Percentiles rank a stretch among this genome's conserved stretches.
phyloP scores from a whole-genome alignment of 2,113 vertebrate species.

The Delphinus delphis region DNA sequence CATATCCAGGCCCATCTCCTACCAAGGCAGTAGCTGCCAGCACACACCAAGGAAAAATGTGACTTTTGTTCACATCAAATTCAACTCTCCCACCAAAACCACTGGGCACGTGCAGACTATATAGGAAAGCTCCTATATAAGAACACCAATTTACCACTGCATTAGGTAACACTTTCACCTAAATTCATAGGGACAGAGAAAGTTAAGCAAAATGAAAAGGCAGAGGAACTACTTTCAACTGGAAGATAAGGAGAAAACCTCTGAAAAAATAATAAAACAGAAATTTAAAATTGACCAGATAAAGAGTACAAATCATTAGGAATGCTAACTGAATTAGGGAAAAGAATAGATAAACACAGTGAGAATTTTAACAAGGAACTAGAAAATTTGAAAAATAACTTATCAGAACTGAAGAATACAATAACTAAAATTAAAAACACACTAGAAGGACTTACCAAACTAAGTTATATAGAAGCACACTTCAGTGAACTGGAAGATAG shows the following conservation, averaged over 20 bases:
- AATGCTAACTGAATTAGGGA: background rate
- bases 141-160: background rate
- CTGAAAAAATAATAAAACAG: background rate
- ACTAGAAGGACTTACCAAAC: background rate
- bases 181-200: background rate
- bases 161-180: background rate
- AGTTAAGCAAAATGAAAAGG: background rate
- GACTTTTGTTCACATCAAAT: background rate
- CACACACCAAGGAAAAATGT: background rate
- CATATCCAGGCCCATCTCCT: background rate
- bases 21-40: background rate
- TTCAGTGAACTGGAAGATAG: background rate
- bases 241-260: background rate
- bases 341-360: background rate
- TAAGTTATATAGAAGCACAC: background rate
- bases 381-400: background rate
- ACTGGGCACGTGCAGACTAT: background rate
- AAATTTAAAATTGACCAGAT: background rate
- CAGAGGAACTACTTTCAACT: background rate
- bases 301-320: background rate
- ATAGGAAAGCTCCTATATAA: background rate
- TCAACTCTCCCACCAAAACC: background rate
- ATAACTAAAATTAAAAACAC: background rate
- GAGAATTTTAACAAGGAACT: background rate
- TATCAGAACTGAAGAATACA: background rate